phyloP scores from a whole-genome alignment of 2,797 vertebrate genomes.

The Microcaecilia unicolor region DNA sequence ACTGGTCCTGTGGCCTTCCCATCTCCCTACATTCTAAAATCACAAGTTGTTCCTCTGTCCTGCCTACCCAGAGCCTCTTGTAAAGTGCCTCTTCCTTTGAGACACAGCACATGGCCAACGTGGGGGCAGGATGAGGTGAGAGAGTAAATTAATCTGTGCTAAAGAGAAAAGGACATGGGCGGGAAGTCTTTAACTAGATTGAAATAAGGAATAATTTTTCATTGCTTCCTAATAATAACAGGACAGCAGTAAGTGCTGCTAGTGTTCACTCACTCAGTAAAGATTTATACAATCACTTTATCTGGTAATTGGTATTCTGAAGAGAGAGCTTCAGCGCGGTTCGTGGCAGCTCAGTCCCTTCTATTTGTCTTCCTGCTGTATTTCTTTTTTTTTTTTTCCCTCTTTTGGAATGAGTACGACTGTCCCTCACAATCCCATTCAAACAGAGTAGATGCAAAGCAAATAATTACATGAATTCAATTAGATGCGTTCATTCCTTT shows the following conservation, averaged over 20 bases:
- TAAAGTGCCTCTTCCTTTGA: too few relatives aligned
- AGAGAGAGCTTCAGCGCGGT: conserved; percentile 28
- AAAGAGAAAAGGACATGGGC: accelerated
- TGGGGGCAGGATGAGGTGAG: too few relatives aligned
- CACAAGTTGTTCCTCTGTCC: too few relatives aligned
- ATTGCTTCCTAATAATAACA: conserved; percentile 1
- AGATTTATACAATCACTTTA: conserved; percentile 32
- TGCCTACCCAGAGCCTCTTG: too few relatives aligned
- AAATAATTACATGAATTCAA: conserved; percentile 66
- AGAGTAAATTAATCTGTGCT: too few relatives aligned
- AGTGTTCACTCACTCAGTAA: conserved; percentile 20
- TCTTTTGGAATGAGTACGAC: conserved; percentile 55
- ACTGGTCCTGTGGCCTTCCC: too few relatives aligned
- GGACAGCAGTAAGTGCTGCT: conserved; percentile 24
- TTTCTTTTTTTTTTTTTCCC: conserved; percentile 38
- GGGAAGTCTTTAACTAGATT: conserved; percentile 4
- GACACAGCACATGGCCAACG: too few relatives aligned
- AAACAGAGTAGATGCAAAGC: conserved; percentile 37
- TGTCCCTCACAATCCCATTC: conserved; percentile 60
- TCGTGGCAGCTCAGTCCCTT: conserved; percentile 34
- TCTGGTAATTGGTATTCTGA: conserved; percentile 48
- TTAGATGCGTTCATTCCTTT: conserved; percentile 42
- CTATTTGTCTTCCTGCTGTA: conserved; percentile 52
- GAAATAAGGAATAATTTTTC: conserved; percentile 12
- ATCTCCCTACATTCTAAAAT: too few relatives aligned